Evolutionary conservation across 2,888 invertebrate species (phyloP).

Genomic region (Troilus luridus): DNA sequence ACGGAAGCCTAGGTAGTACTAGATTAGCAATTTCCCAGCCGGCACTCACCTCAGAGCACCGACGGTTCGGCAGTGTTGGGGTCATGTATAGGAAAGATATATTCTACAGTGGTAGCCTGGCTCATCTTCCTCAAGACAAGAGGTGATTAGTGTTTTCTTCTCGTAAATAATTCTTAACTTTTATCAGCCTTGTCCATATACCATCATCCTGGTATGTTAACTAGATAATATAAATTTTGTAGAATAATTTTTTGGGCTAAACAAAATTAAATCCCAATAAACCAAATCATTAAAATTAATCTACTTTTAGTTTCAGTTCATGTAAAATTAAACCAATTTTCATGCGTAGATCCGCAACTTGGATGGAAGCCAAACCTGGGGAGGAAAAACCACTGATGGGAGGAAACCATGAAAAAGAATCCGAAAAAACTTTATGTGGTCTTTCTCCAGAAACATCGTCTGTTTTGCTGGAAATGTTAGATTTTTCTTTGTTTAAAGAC

Average conservation of each 20-base stretch:
- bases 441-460: slow-evolving; percentile 81
- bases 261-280: no score
- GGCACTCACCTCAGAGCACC: slow-evolving; percentile 72
- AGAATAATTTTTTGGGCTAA: no score
- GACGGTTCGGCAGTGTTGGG: slow-evolving; percentile 69
- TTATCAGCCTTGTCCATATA: neutral
- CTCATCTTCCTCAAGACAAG: slow-evolving; percentile 69
- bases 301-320: neutral
- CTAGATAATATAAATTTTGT: no score
- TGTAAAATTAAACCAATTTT: neutral
- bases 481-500: slow-evolving; percentile 86
- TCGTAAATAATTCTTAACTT: neutral
- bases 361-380: slow-evolving; percentile 43
- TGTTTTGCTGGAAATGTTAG: slow-evolving; percentile 85
- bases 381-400: slow-evolving; percentile 60
- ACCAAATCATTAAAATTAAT: neutral
- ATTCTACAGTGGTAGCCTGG: slow-evolving; percentile 86
- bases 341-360: slow-evolving; percentile 52
- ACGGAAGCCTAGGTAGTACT: slow-evolving; percentile 60
- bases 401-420: slow-evolving; percentile 70
- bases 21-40: slow-evolving; percentile 82
- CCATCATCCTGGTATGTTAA: no score
- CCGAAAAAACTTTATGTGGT: slow-evolving; percentile 69
- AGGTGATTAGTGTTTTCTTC: slow-evolving; percentile 62
- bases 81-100: slow-evolving; percentile 90